Evolutionary conservation across 2,888 invertebrate genomes (phyloP).

Genomic region (Meghimatium bilineatum): DNA sequence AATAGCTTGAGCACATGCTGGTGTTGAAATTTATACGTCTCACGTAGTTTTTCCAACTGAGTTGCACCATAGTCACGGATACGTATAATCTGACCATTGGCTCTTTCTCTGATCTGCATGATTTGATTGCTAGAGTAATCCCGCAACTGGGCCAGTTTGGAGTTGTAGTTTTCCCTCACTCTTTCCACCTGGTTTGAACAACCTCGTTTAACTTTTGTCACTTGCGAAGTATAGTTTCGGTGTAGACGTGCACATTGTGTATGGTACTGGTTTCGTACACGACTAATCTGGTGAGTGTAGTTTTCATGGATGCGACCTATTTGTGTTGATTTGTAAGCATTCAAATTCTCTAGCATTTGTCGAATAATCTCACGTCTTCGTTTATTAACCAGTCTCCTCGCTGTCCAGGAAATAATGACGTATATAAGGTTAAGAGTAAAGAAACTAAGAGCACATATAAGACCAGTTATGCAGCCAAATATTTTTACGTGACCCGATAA

Average conservation of each 20-base stretch:
- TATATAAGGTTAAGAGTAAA: conserved; percentile 87
- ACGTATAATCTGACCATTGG: conserved; percentile 94
- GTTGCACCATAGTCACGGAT: conserved; percentile 96
- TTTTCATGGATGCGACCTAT: conserved; percentile 71
- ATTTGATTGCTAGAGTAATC: conserved; percentile 94
- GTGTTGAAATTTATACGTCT: conserved; percentile 96
- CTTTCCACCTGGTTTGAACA: conserved; percentile 95
- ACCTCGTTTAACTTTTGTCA: conserved; percentile 91
- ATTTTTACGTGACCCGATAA: conserved; percentile 90
- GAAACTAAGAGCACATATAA: conserved; percentile 87
- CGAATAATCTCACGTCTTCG: conserved; percentile 75
- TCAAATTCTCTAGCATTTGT: conserved; percentile 78
- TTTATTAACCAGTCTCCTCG: conserved; percentile 66
- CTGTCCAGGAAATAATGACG: conserved; percentile 81
- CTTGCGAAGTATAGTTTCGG: conserved; percentile 94
- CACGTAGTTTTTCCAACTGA: conserved; percentile 90
- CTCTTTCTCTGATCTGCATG: conserved; percentile 95
- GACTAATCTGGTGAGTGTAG: conserved; percentile 69
- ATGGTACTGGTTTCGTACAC: conserved; percentile 71
- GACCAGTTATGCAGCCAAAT: conserved; percentile 88
- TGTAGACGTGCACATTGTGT: conserved; percentile 84
- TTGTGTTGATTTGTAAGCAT: conserved; percentile 71
- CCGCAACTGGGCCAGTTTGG: conserved; percentile 91
- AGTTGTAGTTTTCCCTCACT: conserved; percentile 93
- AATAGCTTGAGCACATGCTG: conserved; percentile 94